phyloP scores from a whole-genome alignment of 2,797 vertebrate genomes.

The Sitta carolinensis region DNA sequence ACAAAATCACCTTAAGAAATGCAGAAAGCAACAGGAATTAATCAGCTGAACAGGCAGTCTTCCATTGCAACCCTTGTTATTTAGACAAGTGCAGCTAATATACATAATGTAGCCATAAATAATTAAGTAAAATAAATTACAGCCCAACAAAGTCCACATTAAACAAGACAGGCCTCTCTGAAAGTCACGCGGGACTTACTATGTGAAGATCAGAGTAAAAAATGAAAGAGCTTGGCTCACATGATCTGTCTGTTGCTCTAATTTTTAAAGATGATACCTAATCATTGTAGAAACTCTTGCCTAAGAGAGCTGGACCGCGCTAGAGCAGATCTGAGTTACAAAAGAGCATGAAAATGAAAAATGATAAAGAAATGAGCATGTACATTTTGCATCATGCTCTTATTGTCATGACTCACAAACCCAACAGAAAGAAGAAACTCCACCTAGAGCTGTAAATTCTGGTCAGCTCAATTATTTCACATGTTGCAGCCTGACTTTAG shows the following conservation, averaged over 20 bases:
- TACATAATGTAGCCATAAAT: conserved; percentile 73
- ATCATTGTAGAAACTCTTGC: conserved; percentile 23
- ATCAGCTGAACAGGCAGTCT: conserved; percentile 22
- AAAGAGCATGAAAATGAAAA: conserved; percentile 68
- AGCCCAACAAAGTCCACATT: conserved; percentile 55
- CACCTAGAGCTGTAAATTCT: conserved; percentile 77
- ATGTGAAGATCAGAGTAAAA: conserved; percentile 34
- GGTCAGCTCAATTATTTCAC: conserved; percentile 76
- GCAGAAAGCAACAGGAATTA: conserved; percentile 3
- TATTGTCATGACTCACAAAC: conserved; percentile 59
- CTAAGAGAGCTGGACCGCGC: conserved; percentile 30
- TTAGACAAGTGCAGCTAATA: conserved; percentile 71
- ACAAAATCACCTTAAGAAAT: conserved; percentile 38
- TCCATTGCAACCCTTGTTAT: conserved; percentile 54
- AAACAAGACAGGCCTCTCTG: conserved; percentile 50
- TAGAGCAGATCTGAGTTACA: conserved; percentile 48
- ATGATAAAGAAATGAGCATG: conserved; percentile 45
- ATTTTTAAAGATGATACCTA: conserved; percentile 59
- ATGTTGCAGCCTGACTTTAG: conserved; percentile 70
- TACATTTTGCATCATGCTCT: conserved; percentile 48
- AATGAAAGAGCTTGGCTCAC: conserved; percentile 37
- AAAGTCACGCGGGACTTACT: conserved; percentile 45
- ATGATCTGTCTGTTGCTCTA: conserved; percentile 60
- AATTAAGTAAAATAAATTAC: conserved; percentile 73
- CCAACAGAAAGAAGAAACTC: conserved; percentile 68